A percentile compares a stretch with the other conserved stretches of the same genome.
phyloP scores from a whole-genome alignment of 2,888 invertebrate species.

The Campopleginae sp. region DNA sequence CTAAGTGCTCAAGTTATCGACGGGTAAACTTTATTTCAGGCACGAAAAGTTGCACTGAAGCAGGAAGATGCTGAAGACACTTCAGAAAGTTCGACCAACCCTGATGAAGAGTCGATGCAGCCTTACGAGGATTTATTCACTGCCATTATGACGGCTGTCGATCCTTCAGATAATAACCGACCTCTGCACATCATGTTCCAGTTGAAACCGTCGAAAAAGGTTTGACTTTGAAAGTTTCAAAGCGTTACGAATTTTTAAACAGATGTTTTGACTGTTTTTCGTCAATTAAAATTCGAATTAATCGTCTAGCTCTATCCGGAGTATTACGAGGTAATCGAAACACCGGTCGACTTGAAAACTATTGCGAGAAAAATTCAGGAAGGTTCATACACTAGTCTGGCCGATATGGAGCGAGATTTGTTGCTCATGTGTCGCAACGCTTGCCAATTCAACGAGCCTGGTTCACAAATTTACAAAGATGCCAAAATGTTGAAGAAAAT shows the following conservation, averaged over 20 bases:
- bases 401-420: constrained; percentile 95
- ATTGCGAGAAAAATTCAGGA: constrained; percentile 96
- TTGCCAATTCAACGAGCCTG: constrained; percentile 97
- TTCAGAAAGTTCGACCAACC: constrained; percentile 90
- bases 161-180: constrained; percentile 90
- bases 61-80: constrained; percentile 89
- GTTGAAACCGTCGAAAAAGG: constrained; percentile 95
- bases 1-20: constrained; percentile 17
- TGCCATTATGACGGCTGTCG: constrained; percentile 94
- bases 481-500: constrained; percentile 95
- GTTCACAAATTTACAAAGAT: constrained; percentile 98
- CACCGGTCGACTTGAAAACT: constrained; percentile 96
- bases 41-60: constrained; percentile 79
- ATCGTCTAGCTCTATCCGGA: constrained; percentile 92
- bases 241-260: background rate
- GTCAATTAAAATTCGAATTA: constrained; percentile 32
- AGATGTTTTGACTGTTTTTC: background rate
- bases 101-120: constrained; percentile 90
- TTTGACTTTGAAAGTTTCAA: constrained; percentile 72
- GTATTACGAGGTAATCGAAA: constrained; percentile 97
- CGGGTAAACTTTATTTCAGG: constrained; percentile 68
- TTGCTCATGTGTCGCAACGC: constrained; percentile 97
- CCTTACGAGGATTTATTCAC: constrained; percentile 96
- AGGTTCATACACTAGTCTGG: constrained; percentile 90
- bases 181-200: constrained; percentile 95